Evolutionary conservation across 2,888 invertebrate species (phyloP), one percentile per base, ranked within the genome.

Genomic region (Phengaris alcon): DNA sequence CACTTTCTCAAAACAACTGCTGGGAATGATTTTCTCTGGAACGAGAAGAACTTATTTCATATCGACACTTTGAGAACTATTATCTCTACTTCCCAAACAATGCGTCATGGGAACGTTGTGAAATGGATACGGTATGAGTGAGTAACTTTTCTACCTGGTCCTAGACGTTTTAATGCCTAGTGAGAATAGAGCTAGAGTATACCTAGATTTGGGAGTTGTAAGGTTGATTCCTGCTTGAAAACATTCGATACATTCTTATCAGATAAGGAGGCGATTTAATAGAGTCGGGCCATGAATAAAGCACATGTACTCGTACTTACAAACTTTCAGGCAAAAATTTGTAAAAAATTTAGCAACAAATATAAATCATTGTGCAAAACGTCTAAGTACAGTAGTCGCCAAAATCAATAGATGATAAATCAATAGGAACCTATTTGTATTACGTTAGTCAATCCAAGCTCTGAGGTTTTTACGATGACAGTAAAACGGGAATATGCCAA

Each of bases 401-500:
- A 35, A 64, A 64, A 35, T 35, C 35, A 59, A 59, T 48, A 59
- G 15, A 59, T 22, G 59, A 7, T 64, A 64, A 64, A 64, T 64
- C 64, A 64, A 64, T 64, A 44, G 64, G 64, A 35, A 12, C 35
- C 64, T 64, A 64, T 64, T 64, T 44, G 64, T 64, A 70, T 70
- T 10, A 51, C 10, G 22, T 70, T 51, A 51, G 22, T 70, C 70
- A 70, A 70, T 51, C 70, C 70, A 10, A 51, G 10, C 70, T 70
- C 48, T n/a, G n/a, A 15, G 69, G 6, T 51, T 48, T 22, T 70
- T 70, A 70, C 70, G 70, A 70, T 70, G 70, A 46, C 48, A 70
- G 70, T 70, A 70, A 70, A 70, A 70, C 51, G 68, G 51, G 48
- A 55, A 44, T 48, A 73, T 51, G 73, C 74, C 15, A 75, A 52